Percentiles rank a stretch among this genome's conserved stretches.
These are phyloP conservation scores for Sminthopsis crassicaudata DNA, from an alignment of 2,113 vertebrate species.

Conservation along the genomic window DNA sequence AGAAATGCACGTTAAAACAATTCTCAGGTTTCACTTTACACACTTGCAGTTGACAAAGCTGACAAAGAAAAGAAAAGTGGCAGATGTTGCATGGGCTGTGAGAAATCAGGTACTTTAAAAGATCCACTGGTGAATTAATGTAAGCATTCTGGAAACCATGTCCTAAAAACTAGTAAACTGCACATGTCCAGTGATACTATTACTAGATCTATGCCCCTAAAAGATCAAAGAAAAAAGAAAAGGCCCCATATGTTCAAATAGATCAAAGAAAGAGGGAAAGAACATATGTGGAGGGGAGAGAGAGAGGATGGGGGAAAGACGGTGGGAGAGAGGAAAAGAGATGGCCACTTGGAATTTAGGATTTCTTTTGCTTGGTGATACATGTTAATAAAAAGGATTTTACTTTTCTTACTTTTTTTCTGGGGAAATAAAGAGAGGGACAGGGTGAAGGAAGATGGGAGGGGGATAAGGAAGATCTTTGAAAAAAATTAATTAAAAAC, in stretches of 20 bases:
- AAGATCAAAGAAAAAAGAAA: not conserved
- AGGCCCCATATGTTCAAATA: not conserved
- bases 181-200: not conserved
- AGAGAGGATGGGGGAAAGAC: too few species aligned
- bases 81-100: not conserved
- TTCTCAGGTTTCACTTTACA: not conserved
- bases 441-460: not conserved
- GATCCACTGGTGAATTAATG: not conserved
- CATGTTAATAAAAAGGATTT: too few species aligned
- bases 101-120: not conserved
- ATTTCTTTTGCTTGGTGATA: too few species aligned
- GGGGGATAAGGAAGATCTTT: not conserved
- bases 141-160: not conserved
- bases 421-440: not conserved
- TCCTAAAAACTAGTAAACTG: not conserved
- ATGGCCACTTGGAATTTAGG: too few species aligned
- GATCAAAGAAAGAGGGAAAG: too few species aligned
- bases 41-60: not conserved
- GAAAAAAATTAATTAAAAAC: too few species aligned
- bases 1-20: not conserved
- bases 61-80: not conserved
- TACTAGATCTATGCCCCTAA: not conserved
- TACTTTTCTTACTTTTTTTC: too few species aligned
- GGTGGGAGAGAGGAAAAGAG: too few species aligned
- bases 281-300: too few species aligned